Evolutionary conservation across 2,888 invertebrate species (phyloP).

Genomic region (Melolontha melolontha): DNA sequence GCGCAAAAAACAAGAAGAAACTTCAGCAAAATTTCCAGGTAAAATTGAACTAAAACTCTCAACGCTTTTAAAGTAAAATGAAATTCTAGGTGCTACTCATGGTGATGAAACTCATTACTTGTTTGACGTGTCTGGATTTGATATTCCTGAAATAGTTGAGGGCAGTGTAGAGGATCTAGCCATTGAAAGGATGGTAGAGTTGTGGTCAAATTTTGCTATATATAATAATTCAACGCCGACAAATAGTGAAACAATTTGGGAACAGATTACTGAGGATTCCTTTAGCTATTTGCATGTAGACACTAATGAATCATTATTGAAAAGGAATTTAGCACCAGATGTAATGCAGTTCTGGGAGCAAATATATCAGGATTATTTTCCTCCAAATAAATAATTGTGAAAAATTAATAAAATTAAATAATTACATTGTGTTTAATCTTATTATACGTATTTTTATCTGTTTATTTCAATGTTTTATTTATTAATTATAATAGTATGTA

Average conservation of each 20-base stretch:
- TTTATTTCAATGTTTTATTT: too few relatives aligned
- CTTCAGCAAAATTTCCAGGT: slow-evolving; percentile 11
- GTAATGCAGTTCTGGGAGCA: slow-evolving; percentile 56
- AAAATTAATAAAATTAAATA: too few relatives aligned
- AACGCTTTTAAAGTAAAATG: slow-evolving; percentile 4
- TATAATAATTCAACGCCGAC: slow-evolving; percentile 52
- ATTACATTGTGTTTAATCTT: too few relatives aligned
- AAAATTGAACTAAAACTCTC: neutral
- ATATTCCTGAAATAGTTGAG: slow-evolving; percentile 40
- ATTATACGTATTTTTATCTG: too few relatives aligned
- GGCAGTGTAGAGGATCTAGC: slow-evolving; percentile 49
- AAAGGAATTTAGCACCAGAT: slow-evolving; percentile 52
- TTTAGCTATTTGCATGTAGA: slow-evolving; percentile 56
- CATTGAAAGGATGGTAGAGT: slow-evolving; percentile 49
- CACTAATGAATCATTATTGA: slow-evolving; percentile 47
- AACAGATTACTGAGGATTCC: slow-evolving; percentile 50
- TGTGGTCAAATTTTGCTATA: slow-evolving; percentile 57
- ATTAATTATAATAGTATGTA: too few relatives aligned
- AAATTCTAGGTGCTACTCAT: slow-evolving; percentile 28
- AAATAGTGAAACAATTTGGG: slow-evolving; percentile 49
- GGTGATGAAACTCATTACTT: slow-evolving; percentile 23
- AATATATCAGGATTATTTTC: slow-evolving; percentile 36
- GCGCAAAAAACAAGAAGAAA: slow-evolving; percentile 6
- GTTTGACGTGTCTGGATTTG: slow-evolving; percentile 2
- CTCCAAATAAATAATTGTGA: too few relatives aligned